Evolutionary conservation across 2,888 invertebrate genomes (phyloP), one percentile per base, ranked within the genome.

Genomic region (Copidosoma aretas): DNA sequence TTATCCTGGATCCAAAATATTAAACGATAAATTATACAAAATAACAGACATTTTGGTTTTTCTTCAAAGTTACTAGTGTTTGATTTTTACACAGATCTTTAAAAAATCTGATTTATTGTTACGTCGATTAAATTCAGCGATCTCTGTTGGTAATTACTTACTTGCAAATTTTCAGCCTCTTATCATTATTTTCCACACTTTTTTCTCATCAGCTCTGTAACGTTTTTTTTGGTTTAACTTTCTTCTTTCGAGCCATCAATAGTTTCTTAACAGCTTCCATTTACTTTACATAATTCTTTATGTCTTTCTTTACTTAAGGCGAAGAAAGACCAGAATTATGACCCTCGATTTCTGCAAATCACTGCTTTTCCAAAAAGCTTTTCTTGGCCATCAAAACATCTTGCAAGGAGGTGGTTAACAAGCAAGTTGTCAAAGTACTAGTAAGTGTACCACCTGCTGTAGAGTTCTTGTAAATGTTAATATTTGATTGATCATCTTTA

Each of bases 331-430:
- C 53, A 22, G 53, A 53, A 53, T 53, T 19, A 53, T 19, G 22
- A n/a, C 22, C 53, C 21, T 53, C 21, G 5, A 53, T 22, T 1
- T 8, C 53, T 53, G 53, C 53, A 21, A 53, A 3, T 4, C 5
- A 19, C 21, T 53, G 8, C 19, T 22, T 53, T 53, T 53, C 53
- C 21, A 53, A 53, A 53, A 53, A 22, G 22, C 53, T 53, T 53
- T 12, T 53, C 21, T 53, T 53, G 1, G 53, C 22, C 19, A 12
- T 53, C 21, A 53, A 22, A 21, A 12, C 4, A 53, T 53, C 53
- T 53, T 53, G 53, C 19, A 19, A 8, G 5, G 53, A 19, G 4
- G 53, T 53, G 12, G 53, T 5, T 4, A 3, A 22, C 22, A 4
- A 19, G 1, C 22, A 12, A 5, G 22, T 53, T 5, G 49, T n/a